A percentile compares a stretch with the other conserved stretches of the same genome.
Evolutionary conservation across 2,888 invertebrate genomes (phyloP).

Genomic region (Chironomus riparius): DNA sequence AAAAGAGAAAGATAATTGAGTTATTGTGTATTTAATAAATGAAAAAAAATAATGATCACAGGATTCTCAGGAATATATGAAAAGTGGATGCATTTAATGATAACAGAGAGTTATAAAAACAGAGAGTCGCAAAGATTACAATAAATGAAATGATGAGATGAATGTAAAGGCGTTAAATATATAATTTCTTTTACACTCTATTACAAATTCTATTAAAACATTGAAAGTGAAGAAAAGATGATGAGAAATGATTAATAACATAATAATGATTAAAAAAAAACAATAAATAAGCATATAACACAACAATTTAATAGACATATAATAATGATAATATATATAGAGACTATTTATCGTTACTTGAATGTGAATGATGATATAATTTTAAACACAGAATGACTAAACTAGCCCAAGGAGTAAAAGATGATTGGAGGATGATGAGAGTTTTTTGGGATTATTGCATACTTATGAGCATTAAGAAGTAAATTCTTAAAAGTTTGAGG

Average conservation of each 20-base stretch:
- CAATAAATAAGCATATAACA: neutral
- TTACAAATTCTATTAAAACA: conserved; percentile 18
- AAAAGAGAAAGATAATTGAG: neutral
- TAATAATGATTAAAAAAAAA: neutral
- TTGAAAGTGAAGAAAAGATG: neutral
- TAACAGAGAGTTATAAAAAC: neutral
- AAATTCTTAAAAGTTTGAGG: too few species aligned
- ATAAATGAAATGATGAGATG: neutral
- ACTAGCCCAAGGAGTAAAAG: too few species aligned
- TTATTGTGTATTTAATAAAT: neutral
- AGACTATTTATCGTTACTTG: conserved; percentile 16
- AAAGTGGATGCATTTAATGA: conserved; percentile 11
- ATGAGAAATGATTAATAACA: neutral
- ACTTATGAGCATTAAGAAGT: too few species aligned
- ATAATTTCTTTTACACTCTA: conserved; percentile 18
- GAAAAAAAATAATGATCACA: conserved; percentile 13
- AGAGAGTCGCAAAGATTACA: neutral
- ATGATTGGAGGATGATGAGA: too few species aligned
- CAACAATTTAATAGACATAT: neutral
- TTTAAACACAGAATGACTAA: neutral
- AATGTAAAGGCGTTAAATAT: conserved; percentile 10
- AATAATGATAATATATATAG: neutral
- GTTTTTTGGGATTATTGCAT: too few species aligned
- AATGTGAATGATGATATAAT: neutral
- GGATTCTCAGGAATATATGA: conserved; percentile 21